Evolutionary conservation across 2,888 invertebrate genomes (phyloP), one percentile per base, ranked within the genome.

Genomic region (Zaprionus bogoriensis): DNA sequence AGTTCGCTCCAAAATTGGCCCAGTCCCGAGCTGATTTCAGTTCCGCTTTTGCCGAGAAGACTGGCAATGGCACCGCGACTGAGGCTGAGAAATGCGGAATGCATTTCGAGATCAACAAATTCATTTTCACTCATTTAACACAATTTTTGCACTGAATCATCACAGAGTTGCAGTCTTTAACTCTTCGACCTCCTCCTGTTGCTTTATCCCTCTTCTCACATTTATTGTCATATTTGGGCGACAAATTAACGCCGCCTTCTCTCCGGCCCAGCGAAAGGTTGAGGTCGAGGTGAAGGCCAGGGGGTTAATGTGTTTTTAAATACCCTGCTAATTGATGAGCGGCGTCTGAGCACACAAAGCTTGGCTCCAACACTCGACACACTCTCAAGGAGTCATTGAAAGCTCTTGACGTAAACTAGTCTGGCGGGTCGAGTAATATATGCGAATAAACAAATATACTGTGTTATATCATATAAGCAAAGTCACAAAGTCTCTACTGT

Each of bases 221-320:
- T n/a, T n/a, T 36, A 10, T 55, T 60, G 25, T 2, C 25, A 51
- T 69, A 67, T 82, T 85, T 78, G 67, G 53, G 55, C 51, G 54
- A 48, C 36, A 65, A 85, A 80, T 85, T 82, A 82, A 61, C 86
- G 66, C 39, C 20, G 46, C 20, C 38, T 45, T 20, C n/a, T n/a
- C n/a, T n/a, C n/a, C n/a, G n/a, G n/a, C n/a, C n/a, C n/a, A 28
- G 9, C 3, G 6, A 78, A 65, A 74, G 76, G 84, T 80, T 83
- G 79, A 83, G 41, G 22, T 41, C 20, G 41, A 22, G 22, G 22
- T 20, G 20, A 85, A 66, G 75, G 71, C 60, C 77, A 74, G 67
- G 50, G 53, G 87, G 84, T 81, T 81, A 81, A 81, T 86, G 80
- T 55, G 67, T 74, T 80, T 81, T 80, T 74, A 83, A 86, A 80